Evolutionary conservation across 2,113 vertebrate species (phyloP).

Genomic region (Hippopotamus amphibius): DNA sequence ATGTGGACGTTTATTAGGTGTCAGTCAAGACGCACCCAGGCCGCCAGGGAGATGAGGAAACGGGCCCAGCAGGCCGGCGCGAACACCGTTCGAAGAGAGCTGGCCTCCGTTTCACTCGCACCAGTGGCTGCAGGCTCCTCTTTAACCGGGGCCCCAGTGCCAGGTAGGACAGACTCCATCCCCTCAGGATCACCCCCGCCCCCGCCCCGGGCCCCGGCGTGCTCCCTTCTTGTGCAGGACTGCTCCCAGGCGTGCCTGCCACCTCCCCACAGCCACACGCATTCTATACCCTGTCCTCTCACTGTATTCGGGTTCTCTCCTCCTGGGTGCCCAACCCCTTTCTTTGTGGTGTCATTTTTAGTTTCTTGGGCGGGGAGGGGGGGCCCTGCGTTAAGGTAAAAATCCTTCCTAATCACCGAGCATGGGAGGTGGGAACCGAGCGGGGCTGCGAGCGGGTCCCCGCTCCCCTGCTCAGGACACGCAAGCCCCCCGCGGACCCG

Average conservation of each 20-base stretch:
- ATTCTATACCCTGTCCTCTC: neutral
- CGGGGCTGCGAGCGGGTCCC: neutral
- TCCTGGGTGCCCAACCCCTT: too few relatives aligned
- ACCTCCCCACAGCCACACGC: neutral
- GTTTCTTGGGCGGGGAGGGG: fast-evolving
- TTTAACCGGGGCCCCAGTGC: fast-evolving
- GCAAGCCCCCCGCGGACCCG: fast-evolving
- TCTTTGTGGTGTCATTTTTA: neutral
- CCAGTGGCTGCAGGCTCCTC: fast-evolving
- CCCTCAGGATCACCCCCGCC: too few relatives aligned
- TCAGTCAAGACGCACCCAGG: fast-evolving
- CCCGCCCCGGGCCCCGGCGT: fast-evolving
- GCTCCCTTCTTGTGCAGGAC: fast-evolving
- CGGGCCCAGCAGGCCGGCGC: fast-evolving
- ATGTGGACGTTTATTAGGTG: fast-evolving
- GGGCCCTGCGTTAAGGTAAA: too few relatives aligned
- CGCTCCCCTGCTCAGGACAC: neutral
- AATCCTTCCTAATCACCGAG: fast-evolving
- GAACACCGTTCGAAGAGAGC: fast-evolving
- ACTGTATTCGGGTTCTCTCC: neutral
- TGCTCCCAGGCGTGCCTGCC: too few relatives aligned
- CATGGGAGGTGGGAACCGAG: fast-evolving
- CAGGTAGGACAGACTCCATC: fast-evolving
- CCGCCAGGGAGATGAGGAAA: fast-evolving
- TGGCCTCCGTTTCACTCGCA: fast-evolving